Evolutionary conservation across 2,888 invertebrate species (phyloP).

Genomic region (Altica lythri): DNA sequence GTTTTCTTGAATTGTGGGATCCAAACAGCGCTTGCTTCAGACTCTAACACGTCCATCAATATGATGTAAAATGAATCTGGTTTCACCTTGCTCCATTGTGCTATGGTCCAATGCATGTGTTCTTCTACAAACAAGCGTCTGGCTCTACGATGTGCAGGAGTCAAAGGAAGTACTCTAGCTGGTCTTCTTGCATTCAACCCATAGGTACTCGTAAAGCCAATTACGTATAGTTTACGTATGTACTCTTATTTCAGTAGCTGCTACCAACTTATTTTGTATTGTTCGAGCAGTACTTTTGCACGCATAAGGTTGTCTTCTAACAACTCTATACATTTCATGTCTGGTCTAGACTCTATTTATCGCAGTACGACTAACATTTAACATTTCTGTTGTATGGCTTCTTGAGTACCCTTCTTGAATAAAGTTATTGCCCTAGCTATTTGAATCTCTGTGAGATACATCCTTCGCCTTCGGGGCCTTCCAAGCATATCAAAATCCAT

Average conservation of each 20-base stretch:
- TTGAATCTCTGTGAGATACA: background rate
- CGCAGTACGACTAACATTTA: background rate
- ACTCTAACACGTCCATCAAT: constrained; percentile 1
- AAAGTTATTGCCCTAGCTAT: no score
- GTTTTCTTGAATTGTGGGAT: background rate
- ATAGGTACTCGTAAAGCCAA: background rate
- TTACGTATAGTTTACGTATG: background rate
- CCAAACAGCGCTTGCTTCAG: background rate
- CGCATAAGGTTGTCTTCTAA: no score
- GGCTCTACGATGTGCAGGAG: background rate
- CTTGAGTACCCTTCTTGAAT: background rate
- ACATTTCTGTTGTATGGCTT: no score
- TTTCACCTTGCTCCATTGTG: background rate
- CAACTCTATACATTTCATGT: background rate
- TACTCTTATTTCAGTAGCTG: background rate
- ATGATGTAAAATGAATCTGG: background rate
- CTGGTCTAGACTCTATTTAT: background rate
- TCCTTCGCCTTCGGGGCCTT: background rate
- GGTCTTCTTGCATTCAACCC: background rate
- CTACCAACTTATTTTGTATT: background rate
- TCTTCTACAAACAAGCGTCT: background rate
- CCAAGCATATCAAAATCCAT: background rate
- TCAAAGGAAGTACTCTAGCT: background rate
- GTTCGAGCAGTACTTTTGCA: background rate
- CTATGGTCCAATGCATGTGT: background rate